These are phyloP conservation scores for Drosophila triauraria DNA, from an alignment of 1,140 invertebrate species.

Conservation along the genomic window DNA sequence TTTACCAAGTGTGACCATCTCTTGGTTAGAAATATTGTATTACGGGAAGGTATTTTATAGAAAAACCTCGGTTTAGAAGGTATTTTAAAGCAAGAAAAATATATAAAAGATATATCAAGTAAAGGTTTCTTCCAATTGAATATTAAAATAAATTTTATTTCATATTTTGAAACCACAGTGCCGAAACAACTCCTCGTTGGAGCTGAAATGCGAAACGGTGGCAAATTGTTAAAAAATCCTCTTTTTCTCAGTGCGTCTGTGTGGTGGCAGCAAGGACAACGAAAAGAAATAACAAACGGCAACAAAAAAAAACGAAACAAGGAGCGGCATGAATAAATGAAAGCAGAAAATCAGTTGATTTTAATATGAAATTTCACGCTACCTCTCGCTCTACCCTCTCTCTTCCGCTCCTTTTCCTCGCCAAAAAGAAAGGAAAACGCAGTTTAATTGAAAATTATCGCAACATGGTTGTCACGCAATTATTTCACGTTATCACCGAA, in stretches of 20 bases:
- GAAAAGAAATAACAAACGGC: constrained; percentile 17
- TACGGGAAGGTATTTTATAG: too few species aligned
- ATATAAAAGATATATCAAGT: too few species aligned
- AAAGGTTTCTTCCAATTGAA: too few species aligned
- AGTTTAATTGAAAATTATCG: constrained; percentile 85
- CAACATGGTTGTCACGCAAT: constrained; percentile 85
- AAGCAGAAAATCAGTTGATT: constrained; percentile 83
- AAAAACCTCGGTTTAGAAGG: too few species aligned
- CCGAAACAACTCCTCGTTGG: background rate
- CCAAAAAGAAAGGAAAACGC: constrained; percentile 61
- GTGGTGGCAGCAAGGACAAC: constrained; percentile 51
- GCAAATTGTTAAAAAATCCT: constrained; percentile 67
- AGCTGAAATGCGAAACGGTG: constrained; percentile 60
- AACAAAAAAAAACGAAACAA: constrained; percentile 14
- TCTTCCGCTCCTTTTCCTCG: background rate
- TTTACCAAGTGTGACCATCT: background rate
- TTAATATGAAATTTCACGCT: constrained; percentile 83
- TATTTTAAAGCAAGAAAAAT: too few species aligned
- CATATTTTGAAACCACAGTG: background rate
- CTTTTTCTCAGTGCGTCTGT: constrained; percentile 44
- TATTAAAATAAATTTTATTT: background rate
- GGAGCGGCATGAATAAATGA: constrained; percentile 77
- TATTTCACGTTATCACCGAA: constrained; percentile 81
- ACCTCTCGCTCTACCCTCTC: constrained; percentile 20
- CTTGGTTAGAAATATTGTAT: background rate